phyloP scores from a whole-genome alignment of 2,797 vertebrate species.

The Gallinago nigripennis region DNA sequence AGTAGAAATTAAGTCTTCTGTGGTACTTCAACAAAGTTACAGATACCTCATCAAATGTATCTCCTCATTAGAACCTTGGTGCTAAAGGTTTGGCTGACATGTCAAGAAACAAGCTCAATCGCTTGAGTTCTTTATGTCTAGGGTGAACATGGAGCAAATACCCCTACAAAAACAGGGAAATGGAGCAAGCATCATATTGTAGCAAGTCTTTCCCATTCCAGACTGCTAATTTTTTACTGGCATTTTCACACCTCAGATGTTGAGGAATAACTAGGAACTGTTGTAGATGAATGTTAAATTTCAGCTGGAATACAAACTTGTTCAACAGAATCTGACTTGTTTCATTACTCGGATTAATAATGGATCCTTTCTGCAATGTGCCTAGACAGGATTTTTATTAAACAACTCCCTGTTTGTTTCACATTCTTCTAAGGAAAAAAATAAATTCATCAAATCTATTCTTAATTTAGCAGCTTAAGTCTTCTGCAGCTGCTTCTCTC shows the following conservation, averaged over 20 bases:
- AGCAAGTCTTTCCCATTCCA: background rate
- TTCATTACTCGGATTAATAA: slow-evolving; percentile 2
- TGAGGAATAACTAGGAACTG: background rate
- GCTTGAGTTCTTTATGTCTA: background rate
- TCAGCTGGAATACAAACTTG: background rate
- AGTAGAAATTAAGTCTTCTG: background rate
- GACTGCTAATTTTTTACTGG: background rate
- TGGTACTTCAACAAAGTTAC: background rate
- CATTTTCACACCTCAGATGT: background rate
- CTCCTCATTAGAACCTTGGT: background rate
- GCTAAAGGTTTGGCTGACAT: fast-evolving
- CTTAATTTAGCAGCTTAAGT: background rate
- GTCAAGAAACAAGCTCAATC: background rate
- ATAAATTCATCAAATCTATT: background rate
- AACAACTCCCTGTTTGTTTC: background rate
- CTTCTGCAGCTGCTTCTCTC: background rate
- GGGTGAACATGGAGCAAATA: background rate
- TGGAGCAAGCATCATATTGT: background rate
- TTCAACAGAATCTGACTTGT: background rate
- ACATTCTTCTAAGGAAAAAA: background rate
- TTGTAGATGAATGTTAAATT: background rate
- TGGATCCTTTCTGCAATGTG: background rate
- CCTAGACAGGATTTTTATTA: background rate
- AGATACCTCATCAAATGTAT: background rate
- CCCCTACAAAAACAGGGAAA: background rate